Percentiles rank a stretch among this genome's conserved stretches.
phyloP scores from a whole-genome alignment of 2,797 vertebrate genomes.

The Poeciliopsis presidionis region DNA sequence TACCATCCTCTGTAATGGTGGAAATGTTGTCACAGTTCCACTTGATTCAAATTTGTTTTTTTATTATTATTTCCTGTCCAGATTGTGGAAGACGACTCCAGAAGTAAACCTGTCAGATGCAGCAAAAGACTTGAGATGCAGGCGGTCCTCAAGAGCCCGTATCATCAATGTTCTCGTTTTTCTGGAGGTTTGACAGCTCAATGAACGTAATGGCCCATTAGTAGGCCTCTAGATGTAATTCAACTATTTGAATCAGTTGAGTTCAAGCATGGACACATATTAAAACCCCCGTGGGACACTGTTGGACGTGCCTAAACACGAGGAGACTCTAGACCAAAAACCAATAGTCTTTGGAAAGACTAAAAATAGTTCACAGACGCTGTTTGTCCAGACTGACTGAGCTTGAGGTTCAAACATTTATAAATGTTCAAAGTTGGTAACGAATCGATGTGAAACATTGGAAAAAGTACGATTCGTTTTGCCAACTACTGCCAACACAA shows the following conservation, averaged over 20 bases:
- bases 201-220: not conserved
- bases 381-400: no score
- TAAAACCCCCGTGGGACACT: not conserved
- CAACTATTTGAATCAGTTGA: not conserved
- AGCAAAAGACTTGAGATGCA: not conserved
- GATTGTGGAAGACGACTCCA: not conserved
- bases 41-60: not conserved
- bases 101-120: no score
- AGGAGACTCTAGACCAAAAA: not conserved
- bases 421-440: not conserved
- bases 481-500: not conserved
- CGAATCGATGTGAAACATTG: not conserved
- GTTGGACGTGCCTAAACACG: not conserved
- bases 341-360: not conserved
- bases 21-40: not conserved
- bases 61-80: not conserved
- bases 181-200: not conserved
- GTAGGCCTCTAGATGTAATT: not conserved
- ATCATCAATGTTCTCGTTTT: not conserved
- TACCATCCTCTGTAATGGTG: not conserved
- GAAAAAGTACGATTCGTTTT: not conserved
- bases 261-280: not conserved
- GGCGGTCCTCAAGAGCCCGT: not conserved
- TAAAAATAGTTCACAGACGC: not conserved
- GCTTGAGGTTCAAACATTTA: no score